phyloP scores from a whole-genome alignment of 2,797 vertebrate genomes.

The Chaetophractus vellerosus region DNA sequence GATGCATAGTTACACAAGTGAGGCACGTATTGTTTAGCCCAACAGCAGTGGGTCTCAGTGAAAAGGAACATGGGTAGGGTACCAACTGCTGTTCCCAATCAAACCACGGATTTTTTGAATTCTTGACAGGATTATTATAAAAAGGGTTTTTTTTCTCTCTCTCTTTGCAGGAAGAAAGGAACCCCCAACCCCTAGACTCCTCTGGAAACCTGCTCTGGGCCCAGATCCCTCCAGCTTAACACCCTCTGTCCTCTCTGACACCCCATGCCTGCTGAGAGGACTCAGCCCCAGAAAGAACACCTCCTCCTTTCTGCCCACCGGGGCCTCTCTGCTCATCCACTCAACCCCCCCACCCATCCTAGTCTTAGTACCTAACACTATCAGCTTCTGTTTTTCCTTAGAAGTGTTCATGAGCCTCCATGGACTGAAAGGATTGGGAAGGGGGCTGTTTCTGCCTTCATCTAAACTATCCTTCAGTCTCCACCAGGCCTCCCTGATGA shows the following conservation, averaged over 20 bases:
- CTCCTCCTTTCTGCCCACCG: not conserved
- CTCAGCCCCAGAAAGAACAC: not conserved
- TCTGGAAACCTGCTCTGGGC: not conserved
- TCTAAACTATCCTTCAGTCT: not conserved
- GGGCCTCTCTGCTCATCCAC: not conserved
- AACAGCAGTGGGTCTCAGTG: not conserved
- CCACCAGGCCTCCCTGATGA: not conserved
- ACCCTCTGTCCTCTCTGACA: not conserved
- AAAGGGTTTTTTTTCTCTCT: not conserved
- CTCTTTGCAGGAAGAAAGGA: not conserved
- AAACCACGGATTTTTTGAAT: not conserved
- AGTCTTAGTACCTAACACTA: not conserved
- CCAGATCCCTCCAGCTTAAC: not conserved
- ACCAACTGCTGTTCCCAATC: constrained; percentile 29
- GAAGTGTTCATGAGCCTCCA: not conserved
- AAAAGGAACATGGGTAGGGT: constrained; percentile 19
- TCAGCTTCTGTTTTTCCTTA: not conserved
- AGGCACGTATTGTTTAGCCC: not conserved
- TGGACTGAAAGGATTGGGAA: not conserved
- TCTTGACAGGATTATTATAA: constrained; percentile 33
- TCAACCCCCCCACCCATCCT: not conserved
- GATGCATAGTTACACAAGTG: not conserved
- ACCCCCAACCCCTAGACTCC: not conserved
- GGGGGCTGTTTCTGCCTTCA: not conserved
- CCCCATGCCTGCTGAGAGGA: not conserved